Conservation (phyloP, 2,113 vertebrate genomes). For the Oryzias curvinotus region DNA sequence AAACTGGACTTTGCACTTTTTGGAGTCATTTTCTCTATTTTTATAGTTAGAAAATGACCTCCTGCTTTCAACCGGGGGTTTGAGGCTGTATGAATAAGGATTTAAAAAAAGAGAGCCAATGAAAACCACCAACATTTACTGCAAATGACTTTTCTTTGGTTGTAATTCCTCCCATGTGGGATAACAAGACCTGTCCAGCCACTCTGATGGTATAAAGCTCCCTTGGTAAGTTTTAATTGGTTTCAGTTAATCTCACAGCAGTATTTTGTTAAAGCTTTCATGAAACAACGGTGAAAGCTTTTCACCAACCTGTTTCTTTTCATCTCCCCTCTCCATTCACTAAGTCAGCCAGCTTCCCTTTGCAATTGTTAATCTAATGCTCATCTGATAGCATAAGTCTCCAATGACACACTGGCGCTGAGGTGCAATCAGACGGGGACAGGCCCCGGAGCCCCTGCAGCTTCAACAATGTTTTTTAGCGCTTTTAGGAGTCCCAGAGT, state of each 20-base stretch:
- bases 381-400: constrained; percentile 53
- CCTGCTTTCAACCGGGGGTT: too few relatives aligned
- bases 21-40: too few relatives aligned
- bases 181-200: constrained; percentile 1
- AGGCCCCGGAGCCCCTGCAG: constrained; percentile 52
- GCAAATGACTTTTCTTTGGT: neutral
- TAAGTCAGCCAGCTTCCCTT: constrained; percentile 19
- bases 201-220: neutral
- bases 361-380: constrained; percentile 48
- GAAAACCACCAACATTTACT: neutral
- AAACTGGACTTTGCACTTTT: too few relatives aligned
- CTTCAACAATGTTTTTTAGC: constrained; percentile 49
- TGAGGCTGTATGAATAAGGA: too few relatives aligned
- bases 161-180: neutral
- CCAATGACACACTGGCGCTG: constrained; percentile 40
- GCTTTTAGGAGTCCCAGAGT: constrained; percentile 62
- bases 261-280: constrained; percentile 7
- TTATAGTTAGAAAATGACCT: too few relatives aligned
- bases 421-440: constrained; percentile 51
- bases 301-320: neutral
- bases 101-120: too few relatives aligned
- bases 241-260: constrained; percentile 11
- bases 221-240: constrained; percentile 9
- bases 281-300: constrained; percentile 5
- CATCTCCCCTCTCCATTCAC: constrained; percentile 7